Conservation (phyloP, 2,888 invertebrate species). For the Ophion slaviceki region DNA sequence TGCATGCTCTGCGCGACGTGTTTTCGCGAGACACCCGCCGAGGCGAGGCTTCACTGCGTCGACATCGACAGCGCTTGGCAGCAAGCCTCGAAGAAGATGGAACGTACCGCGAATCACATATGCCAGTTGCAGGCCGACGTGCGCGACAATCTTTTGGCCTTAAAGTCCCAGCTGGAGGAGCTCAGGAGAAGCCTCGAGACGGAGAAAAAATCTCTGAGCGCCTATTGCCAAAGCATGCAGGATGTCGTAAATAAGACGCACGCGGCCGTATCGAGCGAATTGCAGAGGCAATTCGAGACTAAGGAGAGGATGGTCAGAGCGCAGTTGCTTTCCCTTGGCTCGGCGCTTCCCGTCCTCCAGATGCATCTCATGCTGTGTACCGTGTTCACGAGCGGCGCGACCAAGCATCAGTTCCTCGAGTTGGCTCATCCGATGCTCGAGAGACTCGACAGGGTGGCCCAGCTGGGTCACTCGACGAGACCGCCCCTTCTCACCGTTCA, state of each 20-base stretch:
- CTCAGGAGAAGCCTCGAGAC: conserved; percentile 87
- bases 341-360: conserved; percentile 88
- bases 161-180: conserved; percentile 88
- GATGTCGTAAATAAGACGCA: conserved; percentile 89
- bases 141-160: conserved; percentile 87
- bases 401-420: conserved; percentile 90
- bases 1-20: conserved; percentile 91
- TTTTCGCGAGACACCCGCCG: conserved; percentile 88
- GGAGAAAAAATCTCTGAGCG: conserved; percentile 88
- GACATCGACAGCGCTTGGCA: conserved; percentile 91
- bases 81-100: conserved; percentile 89
- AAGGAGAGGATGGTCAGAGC: conserved; percentile 85
- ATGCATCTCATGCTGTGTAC: conserved; percentile 89
- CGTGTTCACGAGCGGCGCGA: conserved; percentile 89
- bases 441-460: conserved; percentile 87
- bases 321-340: conserved; percentile 85
- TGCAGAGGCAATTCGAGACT: conserved; percentile 87
- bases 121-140: conserved; percentile 88
- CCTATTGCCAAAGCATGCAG: conserved; percentile 88
- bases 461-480: conserved; percentile 86
- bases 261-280: conserved; percentile 87
- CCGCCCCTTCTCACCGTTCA: conserved; percentile 77
- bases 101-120: conserved; percentile 85
- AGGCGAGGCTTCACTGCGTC: conserved; percentile 88
- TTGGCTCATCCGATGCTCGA: conserved; percentile 88